Base-by-base conservation (phyloP, 2,888 invertebrate species). In the Melanostoma mellinum region DNA sequence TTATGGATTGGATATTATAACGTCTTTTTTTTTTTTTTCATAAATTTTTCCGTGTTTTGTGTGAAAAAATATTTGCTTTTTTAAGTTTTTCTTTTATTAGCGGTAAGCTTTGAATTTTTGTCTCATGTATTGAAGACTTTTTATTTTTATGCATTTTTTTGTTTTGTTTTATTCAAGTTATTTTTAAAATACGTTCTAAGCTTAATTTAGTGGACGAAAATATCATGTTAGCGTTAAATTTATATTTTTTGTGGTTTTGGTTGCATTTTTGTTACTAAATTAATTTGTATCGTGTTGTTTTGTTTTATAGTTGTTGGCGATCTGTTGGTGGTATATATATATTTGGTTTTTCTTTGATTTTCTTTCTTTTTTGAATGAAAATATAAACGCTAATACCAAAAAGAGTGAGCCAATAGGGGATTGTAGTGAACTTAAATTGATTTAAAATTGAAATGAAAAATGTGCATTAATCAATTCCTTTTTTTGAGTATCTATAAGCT, bases 171-270 rank as follows among this genome's bases (percentile, higher is more conserved):
- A 20, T 63, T 58, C 35, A 48, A 65, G 52, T 79, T 78, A 48
- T 71, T 74, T 75, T 79, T 67, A 75, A 74, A 84, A 71, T 84
- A 79, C 74, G 60, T 84, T 84, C 79, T 84, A 84, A 84, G 84
- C 84, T 84, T 84, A 84, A 71, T 79, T 84, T 84, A 84, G 79
- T 84, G 84, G 84, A 84, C 84, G 85, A 80, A 85, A 85, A 85
- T 85, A 80, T 85, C 72, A 79, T 85, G 75, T 85, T 85, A 80
- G 79, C 84, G 52, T 79, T 85, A 85, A 20, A 71, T 71, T 71
- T 55, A 74, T 68, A 69, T 84, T 20, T 20, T 20, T 78, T 78
- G 56, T 79, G 46, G 73, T 71, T 48, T 58, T 73, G 52, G 30
- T 80, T 72, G 40, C 56, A 56, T 78, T 60, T 73, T 72, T 76